phyloP scores from a whole-genome alignment of 2,797 vertebrate genomes.

The Peromyscus eremicus region DNA sequence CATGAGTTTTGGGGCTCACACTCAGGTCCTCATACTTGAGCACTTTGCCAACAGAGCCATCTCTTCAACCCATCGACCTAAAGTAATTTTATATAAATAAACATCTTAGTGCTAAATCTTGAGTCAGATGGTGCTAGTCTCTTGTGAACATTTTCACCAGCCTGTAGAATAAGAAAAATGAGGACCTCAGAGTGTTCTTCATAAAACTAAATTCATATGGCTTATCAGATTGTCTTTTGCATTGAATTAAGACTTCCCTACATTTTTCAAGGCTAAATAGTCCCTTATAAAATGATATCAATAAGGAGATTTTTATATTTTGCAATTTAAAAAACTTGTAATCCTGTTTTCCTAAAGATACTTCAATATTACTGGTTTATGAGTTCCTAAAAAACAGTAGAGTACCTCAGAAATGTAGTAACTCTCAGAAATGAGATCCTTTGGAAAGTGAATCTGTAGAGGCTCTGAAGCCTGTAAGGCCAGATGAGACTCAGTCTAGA shows the following conservation, averaged over 20 bases:
- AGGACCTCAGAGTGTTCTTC: constrained; percentile 21
- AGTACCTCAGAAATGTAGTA: constrained; percentile 35
- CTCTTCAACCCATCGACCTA: background rate
- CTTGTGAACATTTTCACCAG: constrained; percentile 20
- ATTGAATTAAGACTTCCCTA: constrained; percentile 22
- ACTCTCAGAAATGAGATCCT: constrained; percentile 29
- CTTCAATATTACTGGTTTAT: constrained; percentile 6
- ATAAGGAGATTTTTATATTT: constrained; percentile 41
- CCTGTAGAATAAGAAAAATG: constrained; percentile 48
- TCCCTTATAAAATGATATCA: constrained; percentile 36
- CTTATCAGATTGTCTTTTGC: constrained; percentile 48
- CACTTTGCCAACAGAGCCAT: background rate
- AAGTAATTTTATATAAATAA: background rate
- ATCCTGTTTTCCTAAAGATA: constrained; percentile 32
- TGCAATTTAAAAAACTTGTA: constrained; percentile 15
- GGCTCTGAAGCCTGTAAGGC: background rate
- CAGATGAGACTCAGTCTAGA: constrained; percentile 40
- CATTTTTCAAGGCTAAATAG: constrained; percentile 32
- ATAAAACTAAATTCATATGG: constrained; percentile 56
- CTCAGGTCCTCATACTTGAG: background rate
- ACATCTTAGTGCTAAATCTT: background rate
- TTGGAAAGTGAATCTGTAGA: constrained; percentile 5
- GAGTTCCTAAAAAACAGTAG: constrained; percentile 20
- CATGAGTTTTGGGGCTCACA: background rate
- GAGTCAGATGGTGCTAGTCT: background rate